Base-by-base conservation (phyloP, 2,113 vertebrate genomes). In the Thamnaconus septentrionalis region DNA sequence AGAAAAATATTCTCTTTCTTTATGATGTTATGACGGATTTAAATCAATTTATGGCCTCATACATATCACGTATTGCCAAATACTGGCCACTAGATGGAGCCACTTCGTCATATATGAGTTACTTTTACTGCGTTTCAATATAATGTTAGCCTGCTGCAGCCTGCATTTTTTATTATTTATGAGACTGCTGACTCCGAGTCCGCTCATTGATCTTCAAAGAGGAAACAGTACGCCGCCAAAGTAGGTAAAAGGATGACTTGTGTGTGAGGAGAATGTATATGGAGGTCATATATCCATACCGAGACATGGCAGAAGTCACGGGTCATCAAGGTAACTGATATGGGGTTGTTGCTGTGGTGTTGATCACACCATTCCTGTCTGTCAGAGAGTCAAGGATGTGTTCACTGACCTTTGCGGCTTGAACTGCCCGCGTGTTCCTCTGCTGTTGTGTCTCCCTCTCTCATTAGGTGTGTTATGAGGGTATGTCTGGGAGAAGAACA, bases 251-350 rank as follows among this genome's bases (percentile, higher is more conserved):
- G 54, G 18, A 76, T 73, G 61, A 41, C 31, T 66, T 56, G 55
- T 75, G 64, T 75, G 62, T 50, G 60, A 59, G 69, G 62, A 69
- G 66, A 57, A 68, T 87, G 81, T 65, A 67, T 64, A 84, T 84
- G 49, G 81, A 79, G 84, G 81, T 84, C 80, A 79, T 42, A 53
- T 78, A 53, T 76, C 59, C 73, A 77, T 68, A 45, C 75, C 71
- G 77, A 78, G 82, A 80, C 72, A 31, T 31, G 18, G 18, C 18
- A 31, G 18, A 31, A 31, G 18, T 31, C 18, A 31, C 18, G 18
- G 18, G 18, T 31, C 18, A 31, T 31, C 18, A 31, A 31, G 18
- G 18, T 31, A 31, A 31, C 18, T 31, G 18, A 31, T 31, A 31
- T 31, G 18, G 18, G 18, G 18, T 31, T 31, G 18, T 31, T 31